phyloP scores from a whole-genome alignment of 1,140 invertebrate genomes.

The Ostrea denselamellosa region DNA sequence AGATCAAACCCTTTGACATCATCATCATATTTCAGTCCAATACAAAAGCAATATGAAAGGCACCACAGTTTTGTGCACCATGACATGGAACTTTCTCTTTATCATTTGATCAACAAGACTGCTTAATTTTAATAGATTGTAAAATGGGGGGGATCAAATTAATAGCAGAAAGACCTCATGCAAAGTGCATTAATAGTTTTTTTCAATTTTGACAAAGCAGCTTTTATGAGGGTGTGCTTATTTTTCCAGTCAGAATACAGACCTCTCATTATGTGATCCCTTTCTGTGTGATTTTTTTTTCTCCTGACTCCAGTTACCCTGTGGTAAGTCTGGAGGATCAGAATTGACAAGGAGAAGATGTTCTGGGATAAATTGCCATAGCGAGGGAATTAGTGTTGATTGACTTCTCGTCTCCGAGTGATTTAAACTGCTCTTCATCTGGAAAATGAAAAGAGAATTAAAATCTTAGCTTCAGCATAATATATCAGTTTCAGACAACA shows the following conservation, averaged over 20 bases:
- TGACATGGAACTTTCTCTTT: not conserved
- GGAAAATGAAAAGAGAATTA: not conserved
- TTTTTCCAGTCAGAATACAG: not conserved
- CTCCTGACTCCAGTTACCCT: not conserved
- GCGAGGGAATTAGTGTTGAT: not conserved
- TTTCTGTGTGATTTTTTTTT: not conserved
- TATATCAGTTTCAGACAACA: not conserved
- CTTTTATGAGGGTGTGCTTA: not conserved
- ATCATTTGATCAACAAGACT: not conserved
- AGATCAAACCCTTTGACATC: too few relatives aligned
- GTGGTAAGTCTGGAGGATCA: not conserved
- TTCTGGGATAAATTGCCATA: not conserved
- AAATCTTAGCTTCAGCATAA: not conserved
- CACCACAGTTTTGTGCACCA: too few relatives aligned
- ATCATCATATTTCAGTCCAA: too few relatives aligned
- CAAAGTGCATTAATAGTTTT: not conserved
- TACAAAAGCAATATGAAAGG: too few relatives aligned
- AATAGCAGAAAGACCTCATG: not conserved
- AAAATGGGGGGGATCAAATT: not conserved
- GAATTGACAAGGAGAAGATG: not conserved
- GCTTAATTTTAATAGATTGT: not conserved
- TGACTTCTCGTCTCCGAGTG: not conserved
- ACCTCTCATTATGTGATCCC: not conserved
- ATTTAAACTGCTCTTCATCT: not conserved
- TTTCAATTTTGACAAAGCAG: not conserved